phyloP scores from a whole-genome alignment of 2,113 vertebrate genomes.

The Dipodomys merriami region DNA sequence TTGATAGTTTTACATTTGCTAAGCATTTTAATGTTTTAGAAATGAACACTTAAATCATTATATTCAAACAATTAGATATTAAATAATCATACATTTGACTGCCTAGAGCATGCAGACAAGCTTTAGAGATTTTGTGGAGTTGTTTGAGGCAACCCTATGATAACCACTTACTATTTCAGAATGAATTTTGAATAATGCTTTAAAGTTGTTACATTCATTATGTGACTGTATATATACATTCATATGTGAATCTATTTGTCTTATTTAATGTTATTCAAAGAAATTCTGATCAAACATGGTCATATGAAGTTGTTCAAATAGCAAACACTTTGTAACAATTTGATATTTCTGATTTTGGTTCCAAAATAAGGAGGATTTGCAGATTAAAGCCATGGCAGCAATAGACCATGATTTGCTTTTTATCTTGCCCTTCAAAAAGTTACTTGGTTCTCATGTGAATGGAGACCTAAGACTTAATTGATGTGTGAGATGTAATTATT shows the following conservation, averaged over 20 bases:
- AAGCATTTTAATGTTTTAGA: constrained; percentile 51
- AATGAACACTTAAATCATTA: constrained; percentile 58
- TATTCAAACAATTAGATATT: constrained; percentile 40
- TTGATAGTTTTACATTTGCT: constrained; percentile 40
- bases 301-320: neutral
- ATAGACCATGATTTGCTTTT: neutral
- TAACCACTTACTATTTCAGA: neutral
- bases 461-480: neutral
- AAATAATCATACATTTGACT: constrained; percentile 31
- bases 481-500: neutral
- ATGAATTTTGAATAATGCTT: constrained; percentile 19
- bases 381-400: neutral
- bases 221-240: neutral
- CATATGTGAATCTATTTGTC: neutral
- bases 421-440: constrained; percentile 27
- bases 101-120: constrained; percentile 46
- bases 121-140: neutral
- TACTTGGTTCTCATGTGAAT: neutral
- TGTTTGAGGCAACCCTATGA: neutral
- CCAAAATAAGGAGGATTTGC: neutral
- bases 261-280: constrained; percentile 24
- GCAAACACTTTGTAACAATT: constrained; percentile 1
- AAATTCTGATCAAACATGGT: constrained; percentile 4
- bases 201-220: neutral
- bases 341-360: constrained; percentile 17